Conservation (phyloP, 2,797 vertebrate species). For the Chrosomus eos region DNA sequence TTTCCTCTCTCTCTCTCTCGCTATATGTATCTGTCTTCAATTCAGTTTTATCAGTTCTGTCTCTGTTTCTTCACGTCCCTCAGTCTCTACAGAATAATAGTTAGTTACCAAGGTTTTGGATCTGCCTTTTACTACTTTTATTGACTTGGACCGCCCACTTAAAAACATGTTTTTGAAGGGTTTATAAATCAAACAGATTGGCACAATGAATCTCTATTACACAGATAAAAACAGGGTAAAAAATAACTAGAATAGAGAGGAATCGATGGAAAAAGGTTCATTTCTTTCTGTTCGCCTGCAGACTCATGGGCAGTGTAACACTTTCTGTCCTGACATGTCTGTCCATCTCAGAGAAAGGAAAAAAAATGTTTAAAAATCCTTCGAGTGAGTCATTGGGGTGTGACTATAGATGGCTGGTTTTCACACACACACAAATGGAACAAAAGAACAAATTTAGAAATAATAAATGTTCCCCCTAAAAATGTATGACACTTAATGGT, state of each 20-base stretch:
- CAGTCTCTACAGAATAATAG: conserved; percentile 56
- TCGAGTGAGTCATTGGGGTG: conserved; percentile 12
- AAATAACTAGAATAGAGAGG: not conserved
- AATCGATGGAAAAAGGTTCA: conserved; percentile 43
- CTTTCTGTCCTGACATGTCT: not conserved
- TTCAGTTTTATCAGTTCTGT: conserved; percentile 53
- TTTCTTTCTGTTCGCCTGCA: conserved; percentile 50
- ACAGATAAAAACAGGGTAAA: conserved; percentile 56
- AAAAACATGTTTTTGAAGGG: conserved; percentile 65
- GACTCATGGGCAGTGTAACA: not conserved
- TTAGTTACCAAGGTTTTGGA: conserved; percentile 69
- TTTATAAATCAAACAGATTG: conserved; percentile 70
- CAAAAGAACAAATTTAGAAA: conserved; percentile 72
- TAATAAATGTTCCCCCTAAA: conserved; percentile 63
- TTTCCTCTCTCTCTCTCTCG: conserved; percentile 56
- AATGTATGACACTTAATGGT: conserved; percentile 3
- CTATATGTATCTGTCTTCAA: conserved; percentile 60
- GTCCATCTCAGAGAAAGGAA: conserved; percentile 20
- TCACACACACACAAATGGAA: conserved; percentile 24
- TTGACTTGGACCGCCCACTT: conserved; percentile 65
- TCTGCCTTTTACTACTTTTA: conserved; percentile 68
- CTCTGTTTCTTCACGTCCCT: conserved; percentile 43
- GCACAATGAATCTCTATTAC: conserved; percentile 63
- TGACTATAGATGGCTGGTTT: conserved; percentile 21
- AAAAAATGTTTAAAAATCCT: conserved; percentile 9